A percentile compares a stretch with the other conserved stretches of the same genome.
Evolutionary conservation across 2,113 vertebrate species (phyloP).

Genomic region (Calidris pygmaea): DNA sequence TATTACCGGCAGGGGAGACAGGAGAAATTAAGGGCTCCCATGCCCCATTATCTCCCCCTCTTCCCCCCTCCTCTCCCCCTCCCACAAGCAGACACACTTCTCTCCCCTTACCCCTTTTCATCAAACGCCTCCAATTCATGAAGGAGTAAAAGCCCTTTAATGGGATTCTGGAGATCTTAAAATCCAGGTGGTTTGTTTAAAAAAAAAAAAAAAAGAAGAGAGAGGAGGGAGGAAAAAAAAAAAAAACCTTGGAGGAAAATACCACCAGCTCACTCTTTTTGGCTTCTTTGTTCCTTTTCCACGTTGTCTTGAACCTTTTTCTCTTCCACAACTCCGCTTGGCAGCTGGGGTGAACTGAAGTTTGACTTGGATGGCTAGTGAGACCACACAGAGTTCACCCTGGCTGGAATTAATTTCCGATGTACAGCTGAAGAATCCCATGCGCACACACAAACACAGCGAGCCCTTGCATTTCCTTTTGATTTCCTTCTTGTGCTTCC

Average conservation of each 20-base stretch:
- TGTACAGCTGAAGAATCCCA: constrained; percentile 41
- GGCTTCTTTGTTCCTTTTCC: constrained; percentile 66
- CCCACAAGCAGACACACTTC: constrained; percentile 50
- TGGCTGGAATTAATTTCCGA: constrained; percentile 59
- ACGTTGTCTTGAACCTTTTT: constrained; percentile 53
- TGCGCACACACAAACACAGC: constrained; percentile 11
- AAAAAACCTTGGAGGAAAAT: constrained; percentile 20
- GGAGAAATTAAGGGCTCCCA: constrained; percentile 71
- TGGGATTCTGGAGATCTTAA: constrained; percentile 76
- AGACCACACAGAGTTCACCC: constrained; percentile 71
- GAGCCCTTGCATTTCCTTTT: constrained; percentile 54
- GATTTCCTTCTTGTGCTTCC: constrained; percentile 60
- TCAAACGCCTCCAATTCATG: constrained; percentile 68
- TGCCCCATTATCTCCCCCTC: constrained; percentile 70
- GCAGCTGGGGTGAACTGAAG: constrained; percentile 63
- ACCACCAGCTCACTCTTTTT: constrained; percentile 37
- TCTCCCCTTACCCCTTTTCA: constrained; percentile 65
- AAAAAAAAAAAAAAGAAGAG: constrained; percentile 46
- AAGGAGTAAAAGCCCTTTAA: constrained; percentile 78
- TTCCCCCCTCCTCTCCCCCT: constrained; percentile 49
- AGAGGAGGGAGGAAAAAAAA: accelerated
- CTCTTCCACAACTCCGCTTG: constrained; percentile 9
- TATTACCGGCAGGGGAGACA: constrained; percentile 76
- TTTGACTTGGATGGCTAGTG: constrained; percentile 64
- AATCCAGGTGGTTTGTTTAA: constrained; percentile 77